Percentiles rank a stretch among this genome's conserved stretches.
These are phyloP conservation scores for Bimastos eiseni DNA, from an alignment of 2,888 invertebrate genomes.

Conservation along the genomic window DNA sequence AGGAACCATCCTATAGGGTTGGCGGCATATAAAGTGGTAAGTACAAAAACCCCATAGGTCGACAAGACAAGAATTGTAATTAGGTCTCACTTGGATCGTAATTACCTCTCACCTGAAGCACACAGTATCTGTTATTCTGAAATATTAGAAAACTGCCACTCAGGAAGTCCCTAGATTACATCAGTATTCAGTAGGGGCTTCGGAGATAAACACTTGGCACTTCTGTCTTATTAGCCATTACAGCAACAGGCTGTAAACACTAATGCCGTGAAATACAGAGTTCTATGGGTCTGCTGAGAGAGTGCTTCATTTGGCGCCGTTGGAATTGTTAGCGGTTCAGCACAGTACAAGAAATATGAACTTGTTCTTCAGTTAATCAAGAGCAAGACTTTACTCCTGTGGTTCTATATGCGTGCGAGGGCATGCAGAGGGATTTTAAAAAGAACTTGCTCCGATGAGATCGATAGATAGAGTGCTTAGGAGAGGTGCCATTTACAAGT, in stretches of 20 bases:
- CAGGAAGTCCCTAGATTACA: neutral
- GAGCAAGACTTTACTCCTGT: neutral
- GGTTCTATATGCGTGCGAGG: neutral
- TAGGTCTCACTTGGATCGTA: neutral
- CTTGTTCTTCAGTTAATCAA: neutral
- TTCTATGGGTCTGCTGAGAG: neutral
- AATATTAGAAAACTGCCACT: neutral
- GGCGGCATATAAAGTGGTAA: neutral
- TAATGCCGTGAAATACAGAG: neutral
- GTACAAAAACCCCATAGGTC: neutral
- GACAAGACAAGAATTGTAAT: neutral
- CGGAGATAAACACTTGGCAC: neutral
- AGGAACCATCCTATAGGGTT: neutral
- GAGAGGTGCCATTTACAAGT: neutral
- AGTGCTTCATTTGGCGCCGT: neutral
- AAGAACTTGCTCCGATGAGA: neutral
- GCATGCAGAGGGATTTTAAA: neutral
- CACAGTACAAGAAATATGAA: neutral
- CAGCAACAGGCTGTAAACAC: neutral
- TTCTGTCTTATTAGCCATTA: neutral
- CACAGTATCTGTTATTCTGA: neutral
- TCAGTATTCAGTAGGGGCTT: neutral
- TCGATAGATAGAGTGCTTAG: neutral
- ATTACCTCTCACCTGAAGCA: neutral
- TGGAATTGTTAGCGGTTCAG: no score